Base-by-base conservation (phyloP, 2,113 vertebrate genomes). In the Cochlearius cochlearius region DNA sequence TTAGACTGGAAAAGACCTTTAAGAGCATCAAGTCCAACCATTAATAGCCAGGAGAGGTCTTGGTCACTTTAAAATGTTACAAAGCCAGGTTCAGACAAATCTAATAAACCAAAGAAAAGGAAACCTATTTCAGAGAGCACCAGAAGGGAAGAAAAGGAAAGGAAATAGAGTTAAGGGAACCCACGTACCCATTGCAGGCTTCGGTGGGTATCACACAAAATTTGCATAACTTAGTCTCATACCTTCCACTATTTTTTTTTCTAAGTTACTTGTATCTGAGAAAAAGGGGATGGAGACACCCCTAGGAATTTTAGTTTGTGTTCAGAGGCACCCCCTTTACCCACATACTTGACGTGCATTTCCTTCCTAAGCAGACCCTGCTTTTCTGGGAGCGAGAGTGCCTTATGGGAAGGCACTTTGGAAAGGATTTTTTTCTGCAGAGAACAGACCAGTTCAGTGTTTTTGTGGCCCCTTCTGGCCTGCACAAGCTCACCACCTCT, bases 331-430 rank as follows among this genome's bases (percentile, higher is more conserved):
- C 17, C 15, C 52, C 9, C 11, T 55, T 91, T 68, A 32, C 22
- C 11, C 36, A n/a, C 0, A 0, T 36, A 29, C 12, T 45, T 39
- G 3, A 8, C 27, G 15, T 6, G 21, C 10, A 15, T 23, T 45
- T 67, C 26, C 50, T 77, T 69, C 66, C n/a, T 7, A 45, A 59
- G 17, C 34, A 84, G 41, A 67, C 13, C 5, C 8, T 66, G 20
- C 17, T 89, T 71, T 77, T 25, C 47, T 50, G 10, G 22, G 29
- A 60, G 14, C 6, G 7, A 5, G 1, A 76, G 19, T 38, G 6
- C 21, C 39, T 75, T 36, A 23, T 4, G 11, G 27, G 52, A 90
- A 93, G 21, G 17, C 39, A 58, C 14, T 81, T 73, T 52, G 45
- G 20, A 85, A 75, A 88, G 30, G 7, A 3, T 38, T 82, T 73